phyloP scores from a whole-genome alignment of 1,140 invertebrate genomes.

The Matsumurasca onukii region DNA sequence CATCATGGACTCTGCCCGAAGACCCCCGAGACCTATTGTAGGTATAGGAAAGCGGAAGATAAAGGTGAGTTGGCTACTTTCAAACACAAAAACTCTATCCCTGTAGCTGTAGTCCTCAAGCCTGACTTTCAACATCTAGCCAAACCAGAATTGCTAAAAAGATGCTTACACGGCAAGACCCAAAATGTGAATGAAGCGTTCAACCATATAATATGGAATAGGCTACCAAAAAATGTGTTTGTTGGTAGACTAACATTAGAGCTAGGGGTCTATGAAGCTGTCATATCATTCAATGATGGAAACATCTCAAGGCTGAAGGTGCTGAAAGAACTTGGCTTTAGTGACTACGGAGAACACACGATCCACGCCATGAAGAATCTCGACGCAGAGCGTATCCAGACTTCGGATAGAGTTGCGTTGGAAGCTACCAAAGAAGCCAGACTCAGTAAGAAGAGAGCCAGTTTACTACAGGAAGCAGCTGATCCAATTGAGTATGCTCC shows the following conservation, averaged over 20 bases:
- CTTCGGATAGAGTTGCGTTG: background rate
- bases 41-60: conserved; percentile 40
- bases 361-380: background rate
- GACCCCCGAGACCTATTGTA: conserved; percentile 42
- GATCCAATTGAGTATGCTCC: background rate
- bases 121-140: conserved; percentile 33
- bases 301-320: conserved; percentile 30
- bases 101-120: conserved; percentile 25
- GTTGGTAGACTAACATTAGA: conserved; percentile 31
- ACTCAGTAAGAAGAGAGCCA: background rate
- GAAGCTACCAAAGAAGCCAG: conserved; percentile 2
- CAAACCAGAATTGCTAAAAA: conserved; percentile 32
- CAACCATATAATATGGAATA: conserved; percentile 34
- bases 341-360: background rate
- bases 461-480: background rate
- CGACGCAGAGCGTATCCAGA: background rate
- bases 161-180: conserved; percentile 35
- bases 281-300: conserved; percentile 34
- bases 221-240: conserved; percentile 37
- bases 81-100: background rate
- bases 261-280: conserved; percentile 30
- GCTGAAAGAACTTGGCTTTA: conserved; percentile 11
- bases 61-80: conserved; percentile 37
- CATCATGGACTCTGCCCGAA: conserved; percentile 40
- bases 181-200: conserved; percentile 38